Evolutionary conservation across 2,797 vertebrate species (phyloP).

Genomic region (Alauda arvensis): DNA sequence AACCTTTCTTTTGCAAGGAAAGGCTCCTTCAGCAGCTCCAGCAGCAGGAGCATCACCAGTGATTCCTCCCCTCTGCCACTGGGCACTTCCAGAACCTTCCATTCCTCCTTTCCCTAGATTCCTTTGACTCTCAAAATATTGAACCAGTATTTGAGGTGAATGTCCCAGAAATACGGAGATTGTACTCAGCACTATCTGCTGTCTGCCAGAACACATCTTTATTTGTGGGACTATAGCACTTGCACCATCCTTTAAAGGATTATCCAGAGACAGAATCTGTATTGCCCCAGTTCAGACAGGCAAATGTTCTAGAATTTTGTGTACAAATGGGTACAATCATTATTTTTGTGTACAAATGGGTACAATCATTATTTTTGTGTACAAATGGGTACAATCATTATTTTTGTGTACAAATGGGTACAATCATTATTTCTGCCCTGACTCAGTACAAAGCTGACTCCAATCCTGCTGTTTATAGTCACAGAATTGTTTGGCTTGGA

Average conservation of each 20-base stretch:
- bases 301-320: no score
- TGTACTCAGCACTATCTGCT: neutral
- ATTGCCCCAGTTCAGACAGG: neutral
- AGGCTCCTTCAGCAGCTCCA: neutral
- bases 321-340: neutral
- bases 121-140: neutral
- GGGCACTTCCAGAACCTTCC: neutral
- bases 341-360: neutral
- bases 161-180: neutral
- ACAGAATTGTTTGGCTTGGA: neutral
- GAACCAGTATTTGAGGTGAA: neutral
- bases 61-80: neutral
- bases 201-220: neutral
- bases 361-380: neutral
- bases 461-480: neutral
- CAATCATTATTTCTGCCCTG: neutral
- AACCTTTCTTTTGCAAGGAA: neutral
- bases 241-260: neutral
- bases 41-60: neutral
- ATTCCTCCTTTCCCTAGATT: neutral
- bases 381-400: neutral
- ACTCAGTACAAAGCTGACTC: neutral
- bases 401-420: neutral
- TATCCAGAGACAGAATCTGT: neutral
- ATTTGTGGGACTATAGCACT: neutral